phyloP scores from a whole-genome alignment of 2,113 vertebrate genomes.

The Thymallus thymallus region DNA sequence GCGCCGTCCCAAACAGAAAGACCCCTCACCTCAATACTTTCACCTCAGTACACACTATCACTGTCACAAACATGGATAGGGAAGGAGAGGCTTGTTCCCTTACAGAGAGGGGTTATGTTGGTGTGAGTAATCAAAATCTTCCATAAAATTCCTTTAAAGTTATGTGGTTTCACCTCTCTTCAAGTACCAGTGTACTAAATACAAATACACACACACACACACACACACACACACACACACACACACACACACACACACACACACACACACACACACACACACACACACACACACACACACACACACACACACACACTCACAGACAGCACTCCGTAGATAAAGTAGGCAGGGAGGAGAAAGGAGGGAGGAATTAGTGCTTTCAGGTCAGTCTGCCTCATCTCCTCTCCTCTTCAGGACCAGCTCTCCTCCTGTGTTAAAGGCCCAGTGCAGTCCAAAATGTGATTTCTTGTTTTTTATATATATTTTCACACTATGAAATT shows the following conservation, averaged over 20 bases:
- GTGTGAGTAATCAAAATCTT: too few relatives aligned
- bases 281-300: too few relatives aligned
- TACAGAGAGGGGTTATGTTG: not conserved
- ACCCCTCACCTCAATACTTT: constrained; percentile 20
- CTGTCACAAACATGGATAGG: constrained; percentile 14
- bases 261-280: too few relatives aligned
- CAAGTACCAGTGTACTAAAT: constrained; percentile 7
- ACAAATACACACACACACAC: too few relatives aligned
- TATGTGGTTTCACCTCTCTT: too few relatives aligned
- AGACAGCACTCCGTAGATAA: constrained; percentile 7
- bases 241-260: constrained; percentile 1
- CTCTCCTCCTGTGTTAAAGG: constrained; percentile 43
- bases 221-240: too few relatives aligned
- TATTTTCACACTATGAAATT: too few relatives aligned
- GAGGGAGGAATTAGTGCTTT: constrained; percentile 28
- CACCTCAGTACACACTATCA: not conserved
- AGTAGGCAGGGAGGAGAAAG: constrained; percentile 9
- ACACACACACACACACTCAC: not conserved
- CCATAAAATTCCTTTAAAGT: too few relatives aligned
- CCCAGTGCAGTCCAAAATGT: too few relatives aligned
- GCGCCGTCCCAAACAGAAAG: constrained; percentile 28
- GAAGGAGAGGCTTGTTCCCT: not conserved
- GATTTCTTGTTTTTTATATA: too few relatives aligned
- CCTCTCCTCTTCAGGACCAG: constrained; percentile 28
- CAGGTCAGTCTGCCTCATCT: constrained; percentile 10